These are phyloP conservation scores for Adelges cooleyi DNA, from an alignment of 1,140 invertebrate species.

Conservation along the genomic window DNA sequence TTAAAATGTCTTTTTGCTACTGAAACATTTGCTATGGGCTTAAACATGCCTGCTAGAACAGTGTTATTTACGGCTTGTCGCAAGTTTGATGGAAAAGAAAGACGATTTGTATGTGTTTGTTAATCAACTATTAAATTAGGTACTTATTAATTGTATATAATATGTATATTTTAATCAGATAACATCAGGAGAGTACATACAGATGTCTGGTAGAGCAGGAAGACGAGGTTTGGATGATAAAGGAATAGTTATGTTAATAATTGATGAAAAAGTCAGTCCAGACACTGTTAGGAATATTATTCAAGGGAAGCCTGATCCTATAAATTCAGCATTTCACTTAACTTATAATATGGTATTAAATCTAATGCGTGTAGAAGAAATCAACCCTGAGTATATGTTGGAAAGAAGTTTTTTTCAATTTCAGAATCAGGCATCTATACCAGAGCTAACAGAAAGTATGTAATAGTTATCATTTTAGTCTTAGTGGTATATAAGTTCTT, in stretches of 20 bases:
- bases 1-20: conserved; percentile 97
- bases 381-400: conserved; percentile 99
- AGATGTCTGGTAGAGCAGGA: conserved; percentile 98
- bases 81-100: conserved; percentile 98
- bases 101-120: conserved; percentile 59
- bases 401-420: conserved; percentile 98
- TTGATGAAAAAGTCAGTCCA: conserved; percentile 92
- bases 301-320: conserved; percentile 85
- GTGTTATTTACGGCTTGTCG: conserved; percentile 89
- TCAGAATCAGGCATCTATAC: conserved; percentile 93
- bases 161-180: conserved; percentile 46
- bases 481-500: no score
- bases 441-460: conserved; percentile 68
- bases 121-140: not conserved
- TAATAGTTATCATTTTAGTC: not conserved
- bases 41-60: conserved; percentile 99
- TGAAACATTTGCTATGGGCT: conserved; percentile 98
- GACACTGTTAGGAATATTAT: conserved; percentile 72
- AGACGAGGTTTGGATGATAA: conserved; percentile 93
- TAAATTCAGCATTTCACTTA: conserved; percentile 97
- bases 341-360: conserved; percentile 99
- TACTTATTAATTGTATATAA: no score
- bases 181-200: conserved; percentile 97
- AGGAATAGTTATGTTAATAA: conserved; percentile 97
- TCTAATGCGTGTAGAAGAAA: conserved; percentile 91